Evolutionary conservation across 2,797 vertebrate species (phyloP), one percentile per base, ranked within the genome.

Genomic region (Gymnopithys bicolor): DNA sequence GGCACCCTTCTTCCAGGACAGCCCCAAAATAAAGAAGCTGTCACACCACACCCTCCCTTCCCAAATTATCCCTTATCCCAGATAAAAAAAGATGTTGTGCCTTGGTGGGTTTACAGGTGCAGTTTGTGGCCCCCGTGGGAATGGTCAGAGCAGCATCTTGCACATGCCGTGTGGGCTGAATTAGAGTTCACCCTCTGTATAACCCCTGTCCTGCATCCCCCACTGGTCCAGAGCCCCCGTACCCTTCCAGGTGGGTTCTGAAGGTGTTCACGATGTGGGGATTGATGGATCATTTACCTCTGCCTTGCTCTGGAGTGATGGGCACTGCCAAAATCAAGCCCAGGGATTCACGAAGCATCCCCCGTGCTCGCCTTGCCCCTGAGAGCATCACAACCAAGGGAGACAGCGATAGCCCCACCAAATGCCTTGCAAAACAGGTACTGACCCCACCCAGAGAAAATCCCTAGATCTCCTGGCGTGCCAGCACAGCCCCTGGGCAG

Each of bases 361-460:
- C 33, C 39, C 11, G 2, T 3, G 3, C 27, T 13, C 10, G 8
- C 28, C n/a, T 16, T 52, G 33, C 4, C 71, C 2, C 0, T 15
- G 16, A 58, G 32, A 77, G 23, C 53, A 27, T 33, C 33, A 6
- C 28, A 15, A 11, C 5, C 56, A 18, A 28, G 46, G 33, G 18
- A 22, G 24, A 14, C 51, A 46, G 18, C 1, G 18, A 25, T 8
- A 53, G 9, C 15, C n/a, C 25, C 45, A 14, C 6, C 9, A 19
- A 33, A 58, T 2, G 2, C 32, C 24, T 67, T 25, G 10, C 39
- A 48, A 73, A 71, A 27, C 33, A 21, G 17, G 15, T 67, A 39
- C 60, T 88, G 84, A n/a, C 14, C 9, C 32, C 27, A 43, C 21
- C 2, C 2, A 23, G 27, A 41, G 27, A 69, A 85, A 73, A n/a